Conservation (phyloP, 2,113 vertebrate species). For the Oplegnathus fasciatus region DNA sequence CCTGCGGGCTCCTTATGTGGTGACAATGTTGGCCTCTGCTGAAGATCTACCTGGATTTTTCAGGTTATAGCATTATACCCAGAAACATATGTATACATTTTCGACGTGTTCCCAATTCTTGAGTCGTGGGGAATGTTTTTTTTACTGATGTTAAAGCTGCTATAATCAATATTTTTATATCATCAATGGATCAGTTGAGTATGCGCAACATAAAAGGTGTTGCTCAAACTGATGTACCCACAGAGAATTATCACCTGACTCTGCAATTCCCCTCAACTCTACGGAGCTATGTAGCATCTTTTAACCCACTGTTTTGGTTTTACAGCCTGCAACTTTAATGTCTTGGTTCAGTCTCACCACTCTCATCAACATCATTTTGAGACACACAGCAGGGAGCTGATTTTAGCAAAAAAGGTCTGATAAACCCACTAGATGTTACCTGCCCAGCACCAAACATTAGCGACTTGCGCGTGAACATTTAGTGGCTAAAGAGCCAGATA, state of each 20-base stretch:
- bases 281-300: background rate
- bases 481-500: background rate
- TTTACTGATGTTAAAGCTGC: background rate
- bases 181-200: background rate
- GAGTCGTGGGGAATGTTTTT: background rate
- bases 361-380: background rate
- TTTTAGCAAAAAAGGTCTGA: background rate
- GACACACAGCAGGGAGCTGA: background rate
- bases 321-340: background rate
- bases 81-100: background rate
- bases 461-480: background rate
- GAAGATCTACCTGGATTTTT: constrained; percentile 45
- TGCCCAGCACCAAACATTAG: background rate
- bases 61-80: background rate
- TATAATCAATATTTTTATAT: background rate
- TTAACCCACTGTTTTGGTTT: background rate
- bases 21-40: constrained; percentile 55
- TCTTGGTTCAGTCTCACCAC: background rate
- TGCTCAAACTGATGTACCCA: background rate
- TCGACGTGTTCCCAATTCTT: background rate
- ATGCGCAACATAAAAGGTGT: background rate
- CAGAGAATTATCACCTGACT: background rate
- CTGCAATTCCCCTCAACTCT: background rate
- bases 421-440: too few species aligned
- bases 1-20: constrained; percentile 60